Evolutionary conservation across 2,797 vertebrate species (phyloP).

Genomic region (Smutsia temminckii): DNA sequence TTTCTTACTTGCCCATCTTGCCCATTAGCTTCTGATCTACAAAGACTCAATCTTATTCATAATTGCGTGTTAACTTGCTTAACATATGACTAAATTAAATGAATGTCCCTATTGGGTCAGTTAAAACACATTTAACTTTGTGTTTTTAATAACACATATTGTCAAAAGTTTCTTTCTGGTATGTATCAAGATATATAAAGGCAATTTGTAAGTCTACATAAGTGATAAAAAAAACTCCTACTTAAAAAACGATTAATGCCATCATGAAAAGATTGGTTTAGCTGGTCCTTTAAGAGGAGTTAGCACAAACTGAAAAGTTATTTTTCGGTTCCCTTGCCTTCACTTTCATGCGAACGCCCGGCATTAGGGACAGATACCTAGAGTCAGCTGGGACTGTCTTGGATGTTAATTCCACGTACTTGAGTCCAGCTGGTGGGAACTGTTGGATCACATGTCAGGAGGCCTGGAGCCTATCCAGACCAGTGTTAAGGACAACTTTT

Average conservation of each 20-base stretch:
- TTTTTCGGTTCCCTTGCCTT: not conserved
- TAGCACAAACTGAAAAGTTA: not conserved
- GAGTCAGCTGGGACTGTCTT: not conserved
- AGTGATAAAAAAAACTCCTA: constrained; percentile 6
- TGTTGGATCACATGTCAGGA: not conserved
- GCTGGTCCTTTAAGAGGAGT: not conserved
- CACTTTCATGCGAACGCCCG: not conserved
- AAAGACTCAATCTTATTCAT: not conserved
- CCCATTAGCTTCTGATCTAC: not conserved
- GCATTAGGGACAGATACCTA: not conserved
- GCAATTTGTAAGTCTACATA: not conserved
- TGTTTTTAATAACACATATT: not conserved
- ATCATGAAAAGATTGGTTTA: not conserved
- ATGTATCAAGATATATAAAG: not conserved
- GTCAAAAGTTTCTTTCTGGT: constrained; percentile 12
- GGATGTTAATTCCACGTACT: not conserved
- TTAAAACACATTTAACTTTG: not conserved
- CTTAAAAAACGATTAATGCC: not conserved
- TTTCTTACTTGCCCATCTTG: not conserved
- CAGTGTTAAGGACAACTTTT: not conserved
- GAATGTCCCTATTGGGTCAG: not conserved
- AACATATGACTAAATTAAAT: constrained; percentile 38
- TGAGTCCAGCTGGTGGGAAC: not conserved
- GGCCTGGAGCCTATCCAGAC: not conserved
- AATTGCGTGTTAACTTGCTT: not conserved